Evolutionary conservation across 2,113 vertebrate genomes (phyloP).

Genomic region (Syngnathus scovelli): DNA sequence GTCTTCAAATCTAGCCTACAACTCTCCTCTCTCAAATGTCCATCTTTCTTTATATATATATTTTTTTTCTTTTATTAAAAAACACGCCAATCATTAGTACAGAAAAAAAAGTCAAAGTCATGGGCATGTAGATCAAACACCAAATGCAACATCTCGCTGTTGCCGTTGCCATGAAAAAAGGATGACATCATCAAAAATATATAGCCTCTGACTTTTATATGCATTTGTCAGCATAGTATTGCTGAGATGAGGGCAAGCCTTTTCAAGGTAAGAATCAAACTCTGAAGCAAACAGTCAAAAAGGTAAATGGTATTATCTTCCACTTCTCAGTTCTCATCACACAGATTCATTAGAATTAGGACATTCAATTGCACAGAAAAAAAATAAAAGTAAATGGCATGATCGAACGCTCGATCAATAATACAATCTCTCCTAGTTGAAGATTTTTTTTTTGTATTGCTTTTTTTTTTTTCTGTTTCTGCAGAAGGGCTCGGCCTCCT

Average conservation of each 20-base stretch:
- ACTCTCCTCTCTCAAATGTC: slow-evolving; percentile 39
- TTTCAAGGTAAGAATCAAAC: slow-evolving; percentile 56
- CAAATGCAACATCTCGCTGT: slow-evolving; percentile 27
- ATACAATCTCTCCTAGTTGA: slow-evolving; percentile 64
- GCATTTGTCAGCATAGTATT: slow-evolving; percentile 60
- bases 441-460: slow-evolving; percentile 37
- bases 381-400: slow-evolving; percentile 26
- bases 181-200: slow-evolving; percentile 64
- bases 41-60: slow-evolving; percentile 4
- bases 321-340: slow-evolving; percentile 32
- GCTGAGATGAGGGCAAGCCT: slow-evolving; percentile 45
- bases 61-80: slow-evolving; percentile 48
- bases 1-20: slow-evolving; percentile 27
- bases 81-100: slow-evolving; percentile 52
- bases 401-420: slow-evolving; percentile 59
- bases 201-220: slow-evolving; percentile 54
- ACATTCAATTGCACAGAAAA: slow-evolving; percentile 53
- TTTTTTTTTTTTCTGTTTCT: slow-evolving; percentile 47
- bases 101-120: slow-evolving; percentile 17
- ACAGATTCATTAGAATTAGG: slow-evolving; percentile 47
- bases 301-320: slow-evolving; percentile 40
- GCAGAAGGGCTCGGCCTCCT: slow-evolving; percentile 52
- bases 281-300: slow-evolving; percentile 25
- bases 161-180: slow-evolving; percentile 35
- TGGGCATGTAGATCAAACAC: slow-evolving; percentile 28